Base-by-base conservation (phyloP, 2,888 invertebrate genomes). In the Agrotis puta region DNA sequence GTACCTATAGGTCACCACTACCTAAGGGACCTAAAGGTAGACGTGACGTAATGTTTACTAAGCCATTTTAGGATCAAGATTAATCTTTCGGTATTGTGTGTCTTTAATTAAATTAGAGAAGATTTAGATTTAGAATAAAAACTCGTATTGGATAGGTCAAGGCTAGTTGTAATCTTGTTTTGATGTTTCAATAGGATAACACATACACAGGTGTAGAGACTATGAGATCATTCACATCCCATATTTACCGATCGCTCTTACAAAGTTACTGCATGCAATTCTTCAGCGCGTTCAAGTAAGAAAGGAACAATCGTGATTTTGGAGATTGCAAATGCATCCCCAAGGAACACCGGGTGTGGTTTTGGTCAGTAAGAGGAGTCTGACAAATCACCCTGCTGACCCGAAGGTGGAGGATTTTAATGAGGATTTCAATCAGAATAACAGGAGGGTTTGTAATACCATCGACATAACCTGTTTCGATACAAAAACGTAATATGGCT, bases 81-180 rank as follows among this genome's bases (percentile, higher is more conserved):
- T 27, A 24, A 11, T 54, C 7, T 47, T 53, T 43, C 13, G n/a
- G 33, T 14, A 27, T 33, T 16, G n/a, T 43, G 48, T 22, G 16
- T 16, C 18, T 20, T 39, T 16, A 67, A 67, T 50, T 45, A 6
- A 18, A 4, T 62, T 39, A 39, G 16, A 45, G 53, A 33, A 39
- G 54, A 24, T 69, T 45, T 14, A 39, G 54, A 24, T 69, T 45
- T 14, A 45, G 39, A 39, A 33, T 45, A n/a, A 22, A 14, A 43
- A 27, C 14, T 22, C 16, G n/a, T 1, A 70, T 68, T 20, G 16
- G 39, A 51, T 47, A 56, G 9, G 13, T 57, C 53, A 53, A 67
- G 20, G 51, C 27, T 18, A 43, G 27, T 27, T 43, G 6, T 48
- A 39, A 71, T 71, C 24, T 47, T 18, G 33, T 24, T 70, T 45